Percentiles rank a stretch among this genome's conserved stretches.
Evolutionary conservation across 2,113 vertebrate genomes (phyloP).

Genomic region (Ptychochromis oligacanthus): DNA sequence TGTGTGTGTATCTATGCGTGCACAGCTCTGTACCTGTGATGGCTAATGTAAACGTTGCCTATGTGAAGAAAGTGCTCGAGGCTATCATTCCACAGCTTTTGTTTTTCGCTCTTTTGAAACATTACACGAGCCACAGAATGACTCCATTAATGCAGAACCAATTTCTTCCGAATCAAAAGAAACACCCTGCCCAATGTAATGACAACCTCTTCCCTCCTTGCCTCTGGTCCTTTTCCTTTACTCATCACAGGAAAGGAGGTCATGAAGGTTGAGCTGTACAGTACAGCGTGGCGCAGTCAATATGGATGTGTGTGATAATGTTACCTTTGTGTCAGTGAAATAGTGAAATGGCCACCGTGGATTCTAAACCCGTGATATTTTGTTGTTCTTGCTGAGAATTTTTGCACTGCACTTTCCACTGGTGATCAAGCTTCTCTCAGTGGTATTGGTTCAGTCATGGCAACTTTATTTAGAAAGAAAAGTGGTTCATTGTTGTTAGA

Average conservation of each 20-base stretch:
- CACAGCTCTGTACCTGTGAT: constrained; percentile 9
- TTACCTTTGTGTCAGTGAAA: not conserved
- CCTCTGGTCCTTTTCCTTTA: constrained; percentile 61
- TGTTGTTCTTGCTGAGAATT: not conserved
- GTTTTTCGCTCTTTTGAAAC: constrained; percentile 64
- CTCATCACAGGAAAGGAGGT: constrained; percentile 58
- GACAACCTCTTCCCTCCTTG: constrained; percentile 41
- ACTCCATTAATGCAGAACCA: constrained; percentile 74
- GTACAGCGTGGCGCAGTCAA: constrained; percentile 14
- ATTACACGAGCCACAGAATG: constrained; percentile 55
- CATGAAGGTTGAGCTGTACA: constrained; percentile 29
- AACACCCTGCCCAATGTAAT: constrained; percentile 55
- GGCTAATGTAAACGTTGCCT: constrained; percentile 38
- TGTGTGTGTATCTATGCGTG: not conserved
- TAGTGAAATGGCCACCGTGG: not conserved
- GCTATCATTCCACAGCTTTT: constrained; percentile 65
- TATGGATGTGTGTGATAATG: not conserved
- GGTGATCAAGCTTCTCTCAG: not conserved
- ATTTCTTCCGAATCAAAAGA: constrained; percentile 74
- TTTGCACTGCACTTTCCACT: not conserved
- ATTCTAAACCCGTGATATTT: not conserved
- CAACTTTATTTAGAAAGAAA: not conserved
- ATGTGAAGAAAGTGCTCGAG: constrained; percentile 46
- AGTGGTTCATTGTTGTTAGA: not conserved
- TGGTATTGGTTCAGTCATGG: not conserved